Evolutionary conservation across 2,113 vertebrate genomes (phyloP), one percentile per base, ranked within the genome.

Genomic region (Pelmatolapia mariae): DNA sequence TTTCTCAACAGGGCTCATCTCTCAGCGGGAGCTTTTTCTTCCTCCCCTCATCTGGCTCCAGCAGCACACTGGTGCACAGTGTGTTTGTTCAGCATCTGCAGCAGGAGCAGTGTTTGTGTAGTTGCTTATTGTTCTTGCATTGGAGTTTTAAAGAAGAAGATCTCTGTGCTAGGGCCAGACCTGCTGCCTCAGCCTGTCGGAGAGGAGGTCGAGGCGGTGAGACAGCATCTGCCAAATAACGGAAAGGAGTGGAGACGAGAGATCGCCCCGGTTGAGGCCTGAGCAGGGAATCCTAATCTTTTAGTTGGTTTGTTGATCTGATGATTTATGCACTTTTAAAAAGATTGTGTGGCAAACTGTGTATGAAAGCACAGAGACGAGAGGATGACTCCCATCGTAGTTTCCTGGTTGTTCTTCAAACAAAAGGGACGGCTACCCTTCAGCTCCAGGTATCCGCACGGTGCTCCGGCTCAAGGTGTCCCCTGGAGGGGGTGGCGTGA

Each of bases 241-340:
- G 92, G 94, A 90, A 92, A 94, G 76, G 90, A 91, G 40, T 66
- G 82, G 86, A 33, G 89, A 89, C 57, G 71, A 81, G 10, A 59
- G 38, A 78, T 83, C 61, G 36, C 80, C 54, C 54, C 40, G 2
- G 63, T 89, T 82, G 57, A 59, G 33, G 80, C 76, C 80, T 82
- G 53, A 85, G 9, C 90, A 87, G 81, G 82, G 24, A 81, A 83
- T 76, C 71, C 40, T 80, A 24, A 89, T 66, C 73, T 61, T 22
- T 53, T 80, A 88, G 83, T 71, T 89, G 56, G 86, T 66, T n/a
- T 90, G 80, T 85, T 86, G 63, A 61, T 84, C 24, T 89, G 76
- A 86, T 87, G 80, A 87, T 87, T 86, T 83, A 66, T 78, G 80
- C 66, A 81, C 87, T 82, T 84, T 71, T 83, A 36, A 66, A 83